A percentile compares a stretch with the other conserved stretches of the same genome.
phyloP scores from a whole-genome alignment of 1,140 invertebrate species.

The Drosophila persimilis region DNA sequence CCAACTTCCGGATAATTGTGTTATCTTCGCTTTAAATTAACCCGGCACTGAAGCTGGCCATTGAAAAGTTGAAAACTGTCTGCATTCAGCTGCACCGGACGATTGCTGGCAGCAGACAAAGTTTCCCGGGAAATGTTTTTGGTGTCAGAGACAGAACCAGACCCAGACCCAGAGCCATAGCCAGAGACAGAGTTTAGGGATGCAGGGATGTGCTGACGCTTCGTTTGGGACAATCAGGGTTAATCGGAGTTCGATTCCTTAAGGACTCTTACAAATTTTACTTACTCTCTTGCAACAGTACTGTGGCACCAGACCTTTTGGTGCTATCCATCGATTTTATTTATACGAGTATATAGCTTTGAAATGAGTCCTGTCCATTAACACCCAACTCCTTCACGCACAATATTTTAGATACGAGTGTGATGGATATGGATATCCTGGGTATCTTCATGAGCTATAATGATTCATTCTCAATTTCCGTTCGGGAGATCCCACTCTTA shows the following conservation, averaged over 20 bases:
- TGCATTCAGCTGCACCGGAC: constrained; percentile 37
- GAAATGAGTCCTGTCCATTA: no score
- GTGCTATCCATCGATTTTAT: no score
- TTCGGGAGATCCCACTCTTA: no score
- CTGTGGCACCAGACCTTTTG: no score
- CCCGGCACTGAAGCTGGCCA: not conserved
- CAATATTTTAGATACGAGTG: no score
- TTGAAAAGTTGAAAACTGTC: constrained; percentile 39
- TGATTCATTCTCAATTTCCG: no score
- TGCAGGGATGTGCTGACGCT: constrained; percentile 12
- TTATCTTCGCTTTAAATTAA: constrained; percentile 14
- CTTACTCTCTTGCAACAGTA: not conserved
- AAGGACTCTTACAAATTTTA: not conserved
- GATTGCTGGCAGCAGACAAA: constrained; percentile 31
- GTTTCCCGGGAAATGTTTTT: constrained; percentile 3
- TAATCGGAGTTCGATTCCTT: not conserved
- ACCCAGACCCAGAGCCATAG: no score
- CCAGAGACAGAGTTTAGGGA: constrained; percentile 1
- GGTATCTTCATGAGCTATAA: no score
- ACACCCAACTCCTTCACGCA: no score
- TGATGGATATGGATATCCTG: no score
- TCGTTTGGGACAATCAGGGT: constrained; percentile 23
- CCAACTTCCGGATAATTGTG: constrained; percentile 24
- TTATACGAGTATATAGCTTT: no score
- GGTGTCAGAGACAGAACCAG: not conserved